These are phyloP conservation scores for Colius striatus DNA, from an alignment of 2,113 vertebrate species.

Conservation along the genomic window DNA sequence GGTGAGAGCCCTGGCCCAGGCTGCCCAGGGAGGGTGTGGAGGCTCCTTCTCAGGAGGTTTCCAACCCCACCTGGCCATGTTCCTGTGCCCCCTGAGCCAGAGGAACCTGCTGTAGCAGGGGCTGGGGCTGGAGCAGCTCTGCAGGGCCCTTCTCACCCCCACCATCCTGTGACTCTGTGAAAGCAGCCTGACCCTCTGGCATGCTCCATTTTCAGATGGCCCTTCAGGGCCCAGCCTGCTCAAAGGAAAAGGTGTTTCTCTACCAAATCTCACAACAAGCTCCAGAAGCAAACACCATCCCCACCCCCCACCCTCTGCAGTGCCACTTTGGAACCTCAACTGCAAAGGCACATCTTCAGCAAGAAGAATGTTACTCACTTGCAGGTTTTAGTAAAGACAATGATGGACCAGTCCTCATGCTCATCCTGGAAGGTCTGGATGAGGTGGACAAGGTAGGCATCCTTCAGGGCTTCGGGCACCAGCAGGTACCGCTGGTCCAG, in stretches of 20 bases:
- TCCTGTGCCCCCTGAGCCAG: too few species aligned
- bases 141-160: too few species aligned
- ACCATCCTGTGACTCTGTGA: too few species aligned
- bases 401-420: slow-evolving; percentile 91
- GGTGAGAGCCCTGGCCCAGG: too few species aligned
- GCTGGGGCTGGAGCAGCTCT: too few species aligned
- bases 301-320: fast-evolving
- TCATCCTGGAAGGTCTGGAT: slow-evolving; percentile 91
- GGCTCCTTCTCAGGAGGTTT: too few species aligned
- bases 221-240: neutral
- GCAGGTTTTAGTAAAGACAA: slow-evolving; percentile 97
- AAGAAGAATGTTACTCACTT: slow-evolving; percentile 79
- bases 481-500: slow-evolving; percentile 92
- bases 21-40: too few species aligned
- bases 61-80: too few species aligned
- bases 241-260: neutral
- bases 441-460: slow-evolving; percentile 91
- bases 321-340: fast-evolving
- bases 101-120: too few species aligned
- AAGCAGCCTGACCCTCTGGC: too few species aligned
- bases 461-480: slow-evolving; percentile 91
- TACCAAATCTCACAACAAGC: neutral
- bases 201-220: too few species aligned
- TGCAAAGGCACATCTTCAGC: fast-evolving
- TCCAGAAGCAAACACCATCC: neutral